Conservation (phyloP, 2,797 vertebrate genomes). For the Enteromius fasciolatus region DNA sequence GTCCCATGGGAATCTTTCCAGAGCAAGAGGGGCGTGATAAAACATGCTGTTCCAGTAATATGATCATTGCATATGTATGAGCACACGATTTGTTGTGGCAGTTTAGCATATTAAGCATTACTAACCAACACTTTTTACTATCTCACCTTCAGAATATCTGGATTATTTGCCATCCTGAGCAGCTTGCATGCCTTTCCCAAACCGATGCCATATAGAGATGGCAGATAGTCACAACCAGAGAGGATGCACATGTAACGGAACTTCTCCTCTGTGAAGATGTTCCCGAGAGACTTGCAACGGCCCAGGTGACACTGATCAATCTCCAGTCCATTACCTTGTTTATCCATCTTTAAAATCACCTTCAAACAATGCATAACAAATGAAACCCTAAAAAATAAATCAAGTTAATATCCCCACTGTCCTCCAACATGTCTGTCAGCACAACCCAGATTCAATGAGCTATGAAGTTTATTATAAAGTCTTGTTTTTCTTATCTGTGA, state of each 20-base stretch:
- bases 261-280: slow-evolving; percentile 94
- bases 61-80: neutral
- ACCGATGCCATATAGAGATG: slow-evolving; percentile 93
- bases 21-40: neutral
- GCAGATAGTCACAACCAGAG: slow-evolving; percentile 94
- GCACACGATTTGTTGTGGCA: neutral
- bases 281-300: slow-evolving; percentile 89
- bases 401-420: neutral
- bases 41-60: neutral
- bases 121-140: neutral
- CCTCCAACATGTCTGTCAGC: neutral
- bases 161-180: slow-evolving; percentile 88
- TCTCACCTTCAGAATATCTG: slow-evolving; percentile 92
- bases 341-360: slow-evolving; percentile 98
- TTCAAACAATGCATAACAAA: slow-evolving; percentile 59
- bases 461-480: neutral
- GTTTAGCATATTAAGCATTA: neutral
- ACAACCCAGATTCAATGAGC: neutral
- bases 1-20: neutral
- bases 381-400: neutral
- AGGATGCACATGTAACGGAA: slow-evolving; percentile 98
- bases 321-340: slow-evolving; percentile 91
- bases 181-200: slow-evolving; percentile 95
- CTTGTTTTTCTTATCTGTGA: neutral
- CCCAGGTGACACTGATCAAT: slow-evolving; percentile 89